These are phyloP conservation scores for Chloropsis hardwickii DNA, from an alignment of 2,113 vertebrate species.

Conservation along the genomic window DNA sequence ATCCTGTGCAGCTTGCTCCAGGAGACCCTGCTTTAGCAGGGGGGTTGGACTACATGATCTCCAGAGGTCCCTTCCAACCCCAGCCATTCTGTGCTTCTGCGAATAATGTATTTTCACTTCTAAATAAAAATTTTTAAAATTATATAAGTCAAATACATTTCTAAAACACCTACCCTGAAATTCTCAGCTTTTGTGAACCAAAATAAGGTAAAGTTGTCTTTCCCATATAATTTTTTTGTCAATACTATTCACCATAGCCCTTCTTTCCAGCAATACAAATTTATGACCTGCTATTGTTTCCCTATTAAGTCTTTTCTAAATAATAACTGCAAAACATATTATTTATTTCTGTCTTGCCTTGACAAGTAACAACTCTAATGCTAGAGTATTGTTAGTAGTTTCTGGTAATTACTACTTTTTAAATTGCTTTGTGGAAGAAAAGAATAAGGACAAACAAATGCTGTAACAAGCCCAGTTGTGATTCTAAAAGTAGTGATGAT, in stretches of 20 bases:
- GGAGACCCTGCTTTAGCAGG: neutral
- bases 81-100: neutral
- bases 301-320: neutral
- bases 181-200: neutral
- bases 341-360: neutral
- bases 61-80: neutral
- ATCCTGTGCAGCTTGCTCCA: neutral
- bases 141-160: neutral
- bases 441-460: neutral
- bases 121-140: neutral
- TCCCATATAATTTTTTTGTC: neutral
- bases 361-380: neutral
- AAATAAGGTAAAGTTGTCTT: neutral
- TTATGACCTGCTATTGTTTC: neutral
- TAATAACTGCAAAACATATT: neutral
- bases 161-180: neutral
- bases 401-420: neutral
- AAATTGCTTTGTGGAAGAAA: neutral
- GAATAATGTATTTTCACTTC: neutral
- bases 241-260: neutral
- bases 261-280: neutral
- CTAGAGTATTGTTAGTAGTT: rapidly evolving
- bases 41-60: neutral
- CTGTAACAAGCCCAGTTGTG: neutral
- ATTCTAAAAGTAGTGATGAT: neutral